These are phyloP conservation scores for Diachasmimorpha longicaudata DNA, from an alignment of 1,140 invertebrate species.

Conservation along the genomic window DNA sequence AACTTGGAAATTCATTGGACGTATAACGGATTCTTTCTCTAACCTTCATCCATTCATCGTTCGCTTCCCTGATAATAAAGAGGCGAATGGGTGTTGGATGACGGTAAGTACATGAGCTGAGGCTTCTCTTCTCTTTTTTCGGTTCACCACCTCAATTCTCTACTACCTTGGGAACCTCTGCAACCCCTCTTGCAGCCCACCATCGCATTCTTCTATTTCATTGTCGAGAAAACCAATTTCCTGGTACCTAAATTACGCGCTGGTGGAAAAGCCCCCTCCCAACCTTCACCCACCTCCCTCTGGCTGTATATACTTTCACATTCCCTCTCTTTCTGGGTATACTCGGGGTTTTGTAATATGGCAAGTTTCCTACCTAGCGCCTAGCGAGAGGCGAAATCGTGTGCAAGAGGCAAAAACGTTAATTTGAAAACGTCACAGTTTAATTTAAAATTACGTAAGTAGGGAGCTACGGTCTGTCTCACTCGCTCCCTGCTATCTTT, in stretches of 20 bases:
- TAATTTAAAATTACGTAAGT: constrained; percentile 62
- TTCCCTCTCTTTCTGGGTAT: constrained; percentile 12
- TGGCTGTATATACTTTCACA: not conserved
- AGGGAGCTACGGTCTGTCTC: constrained; percentile 33
- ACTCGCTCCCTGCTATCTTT: not conserved
- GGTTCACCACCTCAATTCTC: constrained; percentile 20
- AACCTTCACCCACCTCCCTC: not conserved
- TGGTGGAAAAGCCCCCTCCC: constrained; percentile 32
- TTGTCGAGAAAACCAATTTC: constrained; percentile 65
- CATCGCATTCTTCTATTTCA: constrained; percentile 65
- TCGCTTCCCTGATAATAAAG: constrained; percentile 32
- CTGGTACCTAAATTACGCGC: constrained; percentile 63
- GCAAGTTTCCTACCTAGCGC: constrained; percentile 54
- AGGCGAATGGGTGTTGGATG: constrained; percentile 27
- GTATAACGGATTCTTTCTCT: not conserved
- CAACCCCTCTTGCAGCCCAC: constrained; percentile 40
- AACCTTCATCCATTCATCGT: not conserved
- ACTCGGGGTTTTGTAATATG: constrained; percentile 47
- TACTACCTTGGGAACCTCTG: constrained; percentile 5
- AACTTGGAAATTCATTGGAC: not conserved
- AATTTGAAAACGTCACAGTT: constrained; percentile 64
- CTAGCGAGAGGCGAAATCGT: constrained; percentile 31
- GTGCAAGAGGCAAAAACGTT: constrained; percentile 59
- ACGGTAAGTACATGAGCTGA: constrained; percentile 32
- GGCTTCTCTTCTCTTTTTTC: constrained; percentile 14